Percentiles rank a stretch among this genome's conserved stretches.
These are phyloP conservation scores for Oryzias curvinotus DNA, from an alignment of 2,113 vertebrate species.

Conservation along the genomic window DNA sequence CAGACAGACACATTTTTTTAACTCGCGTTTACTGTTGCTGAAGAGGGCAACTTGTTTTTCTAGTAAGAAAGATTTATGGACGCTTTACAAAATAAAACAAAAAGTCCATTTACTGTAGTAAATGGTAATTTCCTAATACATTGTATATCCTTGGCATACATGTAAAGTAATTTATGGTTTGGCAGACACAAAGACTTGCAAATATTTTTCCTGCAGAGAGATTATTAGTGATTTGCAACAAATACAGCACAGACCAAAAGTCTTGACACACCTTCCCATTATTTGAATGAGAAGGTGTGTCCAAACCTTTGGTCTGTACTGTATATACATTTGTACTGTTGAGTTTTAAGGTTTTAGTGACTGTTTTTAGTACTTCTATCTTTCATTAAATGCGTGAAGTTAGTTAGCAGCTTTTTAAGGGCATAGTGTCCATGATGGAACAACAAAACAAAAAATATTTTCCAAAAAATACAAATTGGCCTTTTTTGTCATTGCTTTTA, in stretches of 20 bases:
- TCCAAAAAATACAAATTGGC: neutral
- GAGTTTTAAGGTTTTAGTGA: neutral
- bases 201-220: no score
- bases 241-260: no score
- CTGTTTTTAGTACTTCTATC: neutral
- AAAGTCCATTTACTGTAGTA: no score
- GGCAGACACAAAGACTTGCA: no score
- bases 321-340: no score
- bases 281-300: no score
- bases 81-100: neutral
- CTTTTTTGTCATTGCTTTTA: neutral
- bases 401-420: neutral
- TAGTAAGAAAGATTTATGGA: neutral
- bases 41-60: neutral
- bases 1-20: conserved; percentile 6
- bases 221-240: no score
- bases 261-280: no score
- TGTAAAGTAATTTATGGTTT: no score
- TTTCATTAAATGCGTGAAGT: neutral
- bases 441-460: neutral
- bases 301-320: no score
- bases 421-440: neutral
- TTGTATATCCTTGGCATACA: no score
- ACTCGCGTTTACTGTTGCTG: neutral
- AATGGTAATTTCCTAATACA: no score